phyloP scores from a whole-genome alignment of 2,797 vertebrate species.

The Melopsittacus undulatus region DNA sequence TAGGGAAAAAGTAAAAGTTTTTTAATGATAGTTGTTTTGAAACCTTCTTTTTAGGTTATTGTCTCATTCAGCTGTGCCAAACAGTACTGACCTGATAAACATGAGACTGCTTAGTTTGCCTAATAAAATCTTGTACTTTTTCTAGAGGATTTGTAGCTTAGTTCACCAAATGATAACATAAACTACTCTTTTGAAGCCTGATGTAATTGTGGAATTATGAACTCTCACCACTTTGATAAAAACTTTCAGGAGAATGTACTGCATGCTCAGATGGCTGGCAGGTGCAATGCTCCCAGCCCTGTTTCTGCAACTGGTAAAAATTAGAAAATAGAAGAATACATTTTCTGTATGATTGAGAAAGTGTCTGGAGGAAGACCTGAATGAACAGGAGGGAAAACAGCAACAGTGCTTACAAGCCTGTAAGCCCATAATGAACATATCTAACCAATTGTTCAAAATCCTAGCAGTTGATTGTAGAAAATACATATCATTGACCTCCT shows the following conservation, averaged over 20 bases:
- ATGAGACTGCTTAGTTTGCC: background rate
- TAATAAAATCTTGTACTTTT: background rate
- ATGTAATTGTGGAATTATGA: background rate
- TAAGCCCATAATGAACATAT: constrained; percentile 56
- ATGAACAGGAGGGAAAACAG: constrained; percentile 10
- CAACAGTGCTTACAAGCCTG: constrained; percentile 20
- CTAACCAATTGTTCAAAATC: constrained; percentile 50
- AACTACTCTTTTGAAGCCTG: background rate
- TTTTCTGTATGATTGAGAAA: constrained; percentile 45
- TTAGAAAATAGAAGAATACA: background rate
- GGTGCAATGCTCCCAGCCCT: background rate
- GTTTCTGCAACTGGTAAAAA: background rate
- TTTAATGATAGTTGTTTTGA: background rate
- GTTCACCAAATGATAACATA: background rate
- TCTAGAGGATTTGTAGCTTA: background rate
- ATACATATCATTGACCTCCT: background rate
- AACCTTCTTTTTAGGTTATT: background rate
- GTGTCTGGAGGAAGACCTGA: constrained; percentile 9
- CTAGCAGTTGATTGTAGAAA: constrained; percentile 33
- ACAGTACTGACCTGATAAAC: background rate
- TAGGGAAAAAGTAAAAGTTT: background rate
- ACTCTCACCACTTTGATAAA: background rate
- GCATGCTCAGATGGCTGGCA: background rate
- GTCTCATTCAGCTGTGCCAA: background rate
- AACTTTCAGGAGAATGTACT: background rate